Evolutionary conservation across 2,888 invertebrate species (phyloP), one percentile per base, ranked within the genome.

Genomic region (Drosophila picticornis): DNA sequence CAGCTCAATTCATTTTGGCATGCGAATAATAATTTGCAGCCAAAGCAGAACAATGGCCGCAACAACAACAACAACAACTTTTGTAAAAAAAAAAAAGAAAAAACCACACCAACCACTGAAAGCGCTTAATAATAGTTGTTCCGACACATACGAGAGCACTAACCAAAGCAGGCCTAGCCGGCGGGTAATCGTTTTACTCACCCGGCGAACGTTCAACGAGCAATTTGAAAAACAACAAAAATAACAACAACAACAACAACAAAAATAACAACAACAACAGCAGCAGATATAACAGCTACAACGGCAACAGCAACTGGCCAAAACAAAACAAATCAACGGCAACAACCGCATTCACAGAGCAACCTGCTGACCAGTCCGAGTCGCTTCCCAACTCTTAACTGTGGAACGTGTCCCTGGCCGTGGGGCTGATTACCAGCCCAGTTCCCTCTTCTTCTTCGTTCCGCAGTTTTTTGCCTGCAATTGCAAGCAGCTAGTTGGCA

Each of bases 181-280:
- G 88, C 88, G 90, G 88, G 88, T 89, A 88, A 88, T 88, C 91
- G 90, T 90, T 90, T 88, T 88, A 85, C 88, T 89, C 83, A 80
- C 90, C 86, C 88, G 84, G 67, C 87, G 63, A 76, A 75, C 84
- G 84, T 60, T 72, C 78, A 82, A 73, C 72, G 77, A 68, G 73
- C 80, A 86, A 86, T 84, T 84, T 86, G 58, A 77, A 36, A 61
- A 77, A 16, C 66, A 79, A 56, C 64, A 56, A 11, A 55, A 61
- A 22, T 57, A 80, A 63, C 76, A 70, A 69, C 83, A 46, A 6
- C 48, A 64, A n/a, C 60, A 11, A 19, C 19, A 60, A 27, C 48
- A 40, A 16, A 64, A 65, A 43, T 2, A n/a, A 0, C 66, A 73
- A 34, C 56, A 29, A 38, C 66, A 36, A 27, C 50, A 13, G 22